These are phyloP conservation scores for Crenuchus spilurus DNA, from an alignment of 2,797 vertebrate genomes.

Conservation along the genomic window DNA sequence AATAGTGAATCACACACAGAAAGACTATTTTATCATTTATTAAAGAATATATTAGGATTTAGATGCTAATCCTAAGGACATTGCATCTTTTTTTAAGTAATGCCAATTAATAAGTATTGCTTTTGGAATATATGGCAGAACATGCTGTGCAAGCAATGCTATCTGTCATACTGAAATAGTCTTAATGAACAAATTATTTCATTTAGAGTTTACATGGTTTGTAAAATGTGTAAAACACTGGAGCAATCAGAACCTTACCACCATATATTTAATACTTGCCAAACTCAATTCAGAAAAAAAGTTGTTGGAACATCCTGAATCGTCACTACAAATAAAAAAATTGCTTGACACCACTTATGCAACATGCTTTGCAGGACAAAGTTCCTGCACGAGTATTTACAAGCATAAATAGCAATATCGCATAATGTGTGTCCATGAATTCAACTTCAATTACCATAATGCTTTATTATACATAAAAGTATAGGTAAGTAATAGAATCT, in stretches of 20 bases:
- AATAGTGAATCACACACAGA: neutral
- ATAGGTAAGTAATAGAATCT: slow-evolving; percentile 5
- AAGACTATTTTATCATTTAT: slow-evolving; percentile 13
- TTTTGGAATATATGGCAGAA: neutral
- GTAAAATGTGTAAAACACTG: neutral
- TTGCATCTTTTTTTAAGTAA: neutral
- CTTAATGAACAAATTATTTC: neutral
- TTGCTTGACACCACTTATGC: neutral
- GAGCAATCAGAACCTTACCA: too few relatives aligned
- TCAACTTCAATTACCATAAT: neutral
- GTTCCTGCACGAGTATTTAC: neutral
- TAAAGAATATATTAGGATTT: slow-evolving; percentile 22
- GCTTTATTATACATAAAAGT: slow-evolving; percentile 26
- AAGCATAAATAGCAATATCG: neutral
- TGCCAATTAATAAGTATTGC: neutral
- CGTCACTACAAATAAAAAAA: neutral
- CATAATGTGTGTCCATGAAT: neutral
- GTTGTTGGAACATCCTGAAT: neutral
- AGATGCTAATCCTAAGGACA: neutral
- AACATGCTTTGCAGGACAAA: neutral
- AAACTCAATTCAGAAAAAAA: neutral
- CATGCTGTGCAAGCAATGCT: neutral
- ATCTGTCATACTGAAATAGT: slow-evolving; percentile 40
- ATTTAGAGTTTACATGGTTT: neutral
- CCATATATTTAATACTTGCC: neutral